Evolutionary conservation across 1,140 invertebrate genomes (phyloP).

Genomic region (Phthorimaea operculella): DNA sequence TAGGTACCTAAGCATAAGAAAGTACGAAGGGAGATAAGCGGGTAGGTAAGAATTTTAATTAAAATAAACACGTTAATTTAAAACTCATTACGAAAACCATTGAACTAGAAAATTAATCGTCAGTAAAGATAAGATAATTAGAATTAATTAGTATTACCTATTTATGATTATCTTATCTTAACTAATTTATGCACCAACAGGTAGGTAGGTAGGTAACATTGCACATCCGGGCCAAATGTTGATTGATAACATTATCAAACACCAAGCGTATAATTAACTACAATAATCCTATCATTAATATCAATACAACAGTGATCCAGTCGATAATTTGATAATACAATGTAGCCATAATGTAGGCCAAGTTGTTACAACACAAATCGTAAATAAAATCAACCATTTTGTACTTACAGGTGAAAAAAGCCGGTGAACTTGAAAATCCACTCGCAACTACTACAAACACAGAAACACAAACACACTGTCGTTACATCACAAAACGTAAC

Average conservation of each 20-base stretch:
- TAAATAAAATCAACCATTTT: neutral
- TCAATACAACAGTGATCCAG: neutral
- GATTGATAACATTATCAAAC: neutral
- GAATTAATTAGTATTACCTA: no score
- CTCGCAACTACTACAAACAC: conserved; percentile 12
- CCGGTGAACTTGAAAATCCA: conserved; percentile 19
- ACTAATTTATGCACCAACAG: no score
- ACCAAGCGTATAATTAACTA: neutral
- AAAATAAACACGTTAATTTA: no score
- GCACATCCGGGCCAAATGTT: no score
- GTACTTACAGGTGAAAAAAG: conserved; percentile 15
- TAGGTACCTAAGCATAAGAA: no score
- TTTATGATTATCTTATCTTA: no score
- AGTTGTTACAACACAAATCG: neutral
- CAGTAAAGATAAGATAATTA: no score
- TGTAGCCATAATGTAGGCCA: neutral
- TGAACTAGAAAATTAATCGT: no score
- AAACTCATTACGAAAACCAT: no score
- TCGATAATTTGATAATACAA: neutral
- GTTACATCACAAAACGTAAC: conserved; percentile 16
- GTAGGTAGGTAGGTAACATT: no score
- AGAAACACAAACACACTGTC: conserved; percentile 17
- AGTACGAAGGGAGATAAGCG: no score
- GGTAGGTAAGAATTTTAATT: no score
- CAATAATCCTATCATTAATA: neutral